Percentiles rank a stretch among this genome's conserved stretches.
These are phyloP conservation scores for Pachycephala philippinensis DNA, from an alignment of 2,113 vertebrate species.

Conservation along the genomic window DNA sequence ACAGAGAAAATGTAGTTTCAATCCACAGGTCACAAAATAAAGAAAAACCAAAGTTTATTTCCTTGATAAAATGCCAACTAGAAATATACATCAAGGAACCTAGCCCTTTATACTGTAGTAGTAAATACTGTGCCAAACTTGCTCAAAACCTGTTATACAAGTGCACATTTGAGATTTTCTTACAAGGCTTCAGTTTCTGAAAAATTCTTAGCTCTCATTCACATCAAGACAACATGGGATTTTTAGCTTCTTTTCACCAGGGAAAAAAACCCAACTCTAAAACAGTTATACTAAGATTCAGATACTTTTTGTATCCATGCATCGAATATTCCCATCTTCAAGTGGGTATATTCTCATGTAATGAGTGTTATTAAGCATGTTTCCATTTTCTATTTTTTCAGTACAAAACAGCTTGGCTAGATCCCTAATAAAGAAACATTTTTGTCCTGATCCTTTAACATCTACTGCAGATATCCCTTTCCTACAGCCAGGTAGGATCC, in stretches of 20 bases:
- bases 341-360: not conserved
- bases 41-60: conserved; percentile 33
- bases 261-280: not conserved
- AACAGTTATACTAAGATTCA: not conserved
- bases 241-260: not conserved
- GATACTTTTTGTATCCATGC: not conserved
- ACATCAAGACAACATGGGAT: not conserved
- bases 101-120: conserved; percentile 4
- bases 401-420: not conserved
- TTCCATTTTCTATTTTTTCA: not conserved
- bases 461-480: not conserved
- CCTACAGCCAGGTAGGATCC: not conserved
- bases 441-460: not conserved
- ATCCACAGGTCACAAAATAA: conserved; percentile 21
- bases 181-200: conserved; percentile 31
- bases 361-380: not conserved
- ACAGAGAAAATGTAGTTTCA: conserved; percentile 45
- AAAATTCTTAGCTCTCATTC: conserved; percentile 18
- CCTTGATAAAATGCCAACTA: conserved; percentile 63
- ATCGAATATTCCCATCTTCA: not conserved
- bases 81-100: conserved; percentile 50
- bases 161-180: conserved; percentile 55
- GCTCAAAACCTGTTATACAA: conserved; percentile 57
- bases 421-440: not conserved
- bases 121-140: not conserved